These are phyloP conservation scores for Stegastes partitus DNA, from an alignment of 2,113 vertebrate genomes.

Conservation along the genomic window DNA sequence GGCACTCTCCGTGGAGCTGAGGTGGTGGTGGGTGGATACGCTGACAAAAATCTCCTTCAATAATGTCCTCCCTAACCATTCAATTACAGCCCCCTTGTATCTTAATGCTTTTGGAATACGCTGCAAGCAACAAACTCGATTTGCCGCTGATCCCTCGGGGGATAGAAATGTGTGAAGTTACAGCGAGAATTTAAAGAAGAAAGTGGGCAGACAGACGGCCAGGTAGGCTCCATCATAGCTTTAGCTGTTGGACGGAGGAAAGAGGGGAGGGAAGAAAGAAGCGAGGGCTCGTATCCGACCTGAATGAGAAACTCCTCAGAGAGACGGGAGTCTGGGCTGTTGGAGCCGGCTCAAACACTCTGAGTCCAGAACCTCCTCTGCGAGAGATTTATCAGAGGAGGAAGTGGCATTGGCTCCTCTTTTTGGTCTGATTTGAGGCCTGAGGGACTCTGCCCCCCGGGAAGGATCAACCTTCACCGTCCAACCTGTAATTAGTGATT, in stretches of 20 bases:
- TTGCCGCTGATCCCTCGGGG: constrained; percentile 64
- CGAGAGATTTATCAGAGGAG: constrained; percentile 71
- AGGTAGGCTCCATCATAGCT: constrained; percentile 43
- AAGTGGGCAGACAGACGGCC: constrained; percentile 43
- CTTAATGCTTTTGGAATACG: constrained; percentile 68
- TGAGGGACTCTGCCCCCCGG: constrained; percentile 39
- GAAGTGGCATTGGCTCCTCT: constrained; percentile 64
- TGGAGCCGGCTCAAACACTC: constrained; percentile 54
- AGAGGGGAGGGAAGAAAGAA: constrained; percentile 15
- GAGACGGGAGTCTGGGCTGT: constrained; percentile 52
- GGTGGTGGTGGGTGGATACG: constrained; percentile 57
- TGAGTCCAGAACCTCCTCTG: constrained; percentile 50
- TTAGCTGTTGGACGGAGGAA: constrained; percentile 13
- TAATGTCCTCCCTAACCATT: constrained; percentile 80
- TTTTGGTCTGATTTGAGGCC: constrained; percentile 60
- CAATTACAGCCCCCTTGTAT: constrained; percentile 79
- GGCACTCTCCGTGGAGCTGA: constrained; percentile 18
- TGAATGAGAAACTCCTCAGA: constrained; percentile 68
- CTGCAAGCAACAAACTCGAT: constrained; percentile 70
- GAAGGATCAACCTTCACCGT: constrained; percentile 70
- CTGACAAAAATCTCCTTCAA: constrained; percentile 76
- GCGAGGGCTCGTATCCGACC: constrained; percentile 40
- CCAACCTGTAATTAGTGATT: constrained; percentile 78
- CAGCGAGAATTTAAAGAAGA: constrained; percentile 62
- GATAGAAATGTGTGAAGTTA: constrained; percentile 62